Percentiles rank a stretch among this genome's conserved stretches.
phyloP scores from a whole-genome alignment of 2,888 invertebrate species.

The Ophion ventricosus region DNA sequence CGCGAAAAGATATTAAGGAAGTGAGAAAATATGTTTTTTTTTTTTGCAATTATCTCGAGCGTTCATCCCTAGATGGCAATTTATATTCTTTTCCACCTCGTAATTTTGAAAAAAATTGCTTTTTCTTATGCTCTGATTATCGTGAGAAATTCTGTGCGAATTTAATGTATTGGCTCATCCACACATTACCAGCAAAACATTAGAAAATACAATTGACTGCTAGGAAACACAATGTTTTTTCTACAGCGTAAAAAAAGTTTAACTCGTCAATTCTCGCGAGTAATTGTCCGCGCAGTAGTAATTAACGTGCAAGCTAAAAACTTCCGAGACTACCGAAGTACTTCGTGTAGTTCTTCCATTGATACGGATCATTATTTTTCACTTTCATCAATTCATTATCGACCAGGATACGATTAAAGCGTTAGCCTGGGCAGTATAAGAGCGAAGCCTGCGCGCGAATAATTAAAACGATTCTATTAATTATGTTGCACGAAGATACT shows the following conservation, averaged over 20 bases:
- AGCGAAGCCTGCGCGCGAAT: neutral
- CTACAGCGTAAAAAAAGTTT: neutral
- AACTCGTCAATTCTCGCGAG: neutral
- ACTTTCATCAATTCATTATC: slow-evolving; percentile 5
- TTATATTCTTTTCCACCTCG: neutral
- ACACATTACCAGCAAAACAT: too few species aligned
- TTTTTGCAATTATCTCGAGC: neutral
- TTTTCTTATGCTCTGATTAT: neutral
- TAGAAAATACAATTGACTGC: neutral
- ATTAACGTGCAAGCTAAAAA: neutral
- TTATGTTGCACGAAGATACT: neutral
- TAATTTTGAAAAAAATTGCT: neutral
- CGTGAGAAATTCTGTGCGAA: too few species aligned
- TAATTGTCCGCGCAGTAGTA: neutral
- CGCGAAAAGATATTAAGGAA: neutral
- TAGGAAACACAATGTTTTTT: neutral
- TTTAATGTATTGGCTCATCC: too few species aligned
- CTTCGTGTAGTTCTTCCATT: neutral
- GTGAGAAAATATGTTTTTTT: neutral
- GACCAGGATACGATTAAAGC: neutral
- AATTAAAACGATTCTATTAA: neutral
- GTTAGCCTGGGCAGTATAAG: neutral
- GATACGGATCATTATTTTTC: neutral
- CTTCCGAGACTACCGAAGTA: neutral
- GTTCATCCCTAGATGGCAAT: neutral